Conservation (phyloP, 2,888 invertebrate species). For the Aleiodes testaceus region DNA sequence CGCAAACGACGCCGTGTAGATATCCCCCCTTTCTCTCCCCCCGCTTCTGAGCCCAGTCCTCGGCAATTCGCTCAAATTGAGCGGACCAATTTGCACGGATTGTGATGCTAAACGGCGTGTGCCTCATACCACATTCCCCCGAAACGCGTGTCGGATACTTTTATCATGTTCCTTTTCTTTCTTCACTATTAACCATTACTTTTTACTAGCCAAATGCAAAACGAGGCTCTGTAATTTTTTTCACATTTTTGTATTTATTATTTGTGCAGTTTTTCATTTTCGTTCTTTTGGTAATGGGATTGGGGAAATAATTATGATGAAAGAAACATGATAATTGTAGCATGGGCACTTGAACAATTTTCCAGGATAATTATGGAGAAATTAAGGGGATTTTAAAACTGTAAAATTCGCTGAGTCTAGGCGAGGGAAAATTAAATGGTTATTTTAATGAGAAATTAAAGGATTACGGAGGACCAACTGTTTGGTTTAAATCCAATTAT, state of each 20-base stretch:
- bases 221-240: conserved; percentile 10
- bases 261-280: too few species aligned
- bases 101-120: conserved; percentile 65
- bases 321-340: conserved; percentile 30
- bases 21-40: background rate
- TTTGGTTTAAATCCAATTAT: background rate
- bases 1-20: conserved; percentile 38
- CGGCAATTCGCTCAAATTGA: conserved; percentile 63
- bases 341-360: conserved; percentile 21
- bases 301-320: conserved; percentile 13
- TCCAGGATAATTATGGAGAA: background rate
- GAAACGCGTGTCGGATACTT: conserved; percentile 27
- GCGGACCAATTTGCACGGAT: conserved; percentile 65
- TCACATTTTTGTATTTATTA: background rate
- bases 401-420: conserved; percentile 1
- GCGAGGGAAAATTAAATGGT: too few species aligned
- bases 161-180: background rate
- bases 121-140: conserved; percentile 19
- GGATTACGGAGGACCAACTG: too few species aligned
- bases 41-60: conserved; percentile 33
- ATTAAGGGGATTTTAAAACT: background rate
- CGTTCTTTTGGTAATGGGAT: background rate
- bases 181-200: conserved; percentile 25
- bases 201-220: conserved; percentile 24
- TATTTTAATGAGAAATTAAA: too few species aligned